Percentiles rank a stretch among this genome's conserved stretches.
These are phyloP conservation scores for Astreopora myriophthalma DNA, from an alignment of 64 coral and sea anemone genomes.

Conservation along the genomic window DNA sequence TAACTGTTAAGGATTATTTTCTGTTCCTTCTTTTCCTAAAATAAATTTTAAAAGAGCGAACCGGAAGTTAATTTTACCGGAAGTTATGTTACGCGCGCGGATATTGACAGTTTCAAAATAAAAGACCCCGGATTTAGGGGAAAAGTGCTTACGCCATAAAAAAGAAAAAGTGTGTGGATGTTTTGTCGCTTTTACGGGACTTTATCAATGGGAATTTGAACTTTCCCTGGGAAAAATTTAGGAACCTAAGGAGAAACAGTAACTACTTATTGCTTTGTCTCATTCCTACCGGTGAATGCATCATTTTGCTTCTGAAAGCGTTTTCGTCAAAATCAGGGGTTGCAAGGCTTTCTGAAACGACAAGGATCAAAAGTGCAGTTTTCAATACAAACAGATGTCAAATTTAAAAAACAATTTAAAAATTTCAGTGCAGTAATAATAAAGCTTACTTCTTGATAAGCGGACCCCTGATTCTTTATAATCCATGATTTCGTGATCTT, in stretches of 20 bases:
- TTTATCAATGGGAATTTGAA: neutral
- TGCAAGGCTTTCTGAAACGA: constrained; percentile 40
- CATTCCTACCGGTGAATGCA: constrained; percentile 44
- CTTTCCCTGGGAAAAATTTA: neutral
- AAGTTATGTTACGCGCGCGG: no score
- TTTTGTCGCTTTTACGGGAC: no score
- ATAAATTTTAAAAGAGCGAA: no score
- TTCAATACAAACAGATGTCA: neutral
- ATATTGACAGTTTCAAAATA: no score
- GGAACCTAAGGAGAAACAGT: neutral
- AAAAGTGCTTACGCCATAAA: no score
- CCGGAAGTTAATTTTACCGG: no score
- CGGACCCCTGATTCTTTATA: constrained; percentile 83
- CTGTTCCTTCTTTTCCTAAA: no score
- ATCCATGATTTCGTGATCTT: constrained; percentile 82
- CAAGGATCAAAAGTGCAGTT: neutral
- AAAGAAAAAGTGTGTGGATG: no score
- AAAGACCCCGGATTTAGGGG: no score
- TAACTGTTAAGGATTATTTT: no score
- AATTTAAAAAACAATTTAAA: neutral
- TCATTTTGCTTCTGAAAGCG: constrained; percentile 53
- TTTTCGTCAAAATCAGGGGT: constrained; percentile 39
- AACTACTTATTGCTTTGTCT: neutral
- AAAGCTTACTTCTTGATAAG: constrained; percentile 69
- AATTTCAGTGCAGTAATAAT: neutral